Evolutionary conservation across 2,888 invertebrate species (phyloP), one percentile per base, ranked within the genome.

Genomic region (Geophilus truncorum): DNA sequence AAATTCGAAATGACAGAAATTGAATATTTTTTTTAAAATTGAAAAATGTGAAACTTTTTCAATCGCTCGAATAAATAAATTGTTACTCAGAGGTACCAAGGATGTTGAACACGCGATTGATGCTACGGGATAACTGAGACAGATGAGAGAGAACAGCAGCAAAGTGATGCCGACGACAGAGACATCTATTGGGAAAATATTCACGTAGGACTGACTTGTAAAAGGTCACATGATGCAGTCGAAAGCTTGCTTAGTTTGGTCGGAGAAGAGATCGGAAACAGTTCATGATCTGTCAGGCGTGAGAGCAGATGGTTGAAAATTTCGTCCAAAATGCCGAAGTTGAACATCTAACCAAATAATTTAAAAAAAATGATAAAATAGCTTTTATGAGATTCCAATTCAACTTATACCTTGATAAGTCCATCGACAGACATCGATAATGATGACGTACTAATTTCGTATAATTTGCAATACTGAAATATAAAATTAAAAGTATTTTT

Each of bases 101-200:
- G 70, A 70, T 15, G 70, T 28, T 70, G 70, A 70, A n/a, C 28
- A 7, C 70, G 70, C 70, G 70, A 70, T 25, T 70, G 70, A 70
- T 70, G 70, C 70, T 28, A 23, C 10, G 4, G 28, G 70, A 70
- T 70, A 70, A 70, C 70, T 70, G 51, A 25, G 70, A 5, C 70
- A 10, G 70, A 70, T 25, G 25, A 3, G n/a, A 4, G 70, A 70
- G 25, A 28, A 10, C 25, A 28, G 70, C 70, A 10, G 10, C 28
- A 70, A 70, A 28, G 28, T 10, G 70, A 70, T 9, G 9, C 12
- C 70, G n/a, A 10, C 0, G 23, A 23, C 10, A 25, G 70, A 6
- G 70, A 70, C 70, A 70, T 23, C 70, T 70, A 70, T 23, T n/a
- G 70, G 70, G 10, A 28, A 70, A 70, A 25, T 70, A 28, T 0